phyloP scores from a whole-genome alignment of 2,113 vertebrate species.

The Calonectris borealis region DNA sequence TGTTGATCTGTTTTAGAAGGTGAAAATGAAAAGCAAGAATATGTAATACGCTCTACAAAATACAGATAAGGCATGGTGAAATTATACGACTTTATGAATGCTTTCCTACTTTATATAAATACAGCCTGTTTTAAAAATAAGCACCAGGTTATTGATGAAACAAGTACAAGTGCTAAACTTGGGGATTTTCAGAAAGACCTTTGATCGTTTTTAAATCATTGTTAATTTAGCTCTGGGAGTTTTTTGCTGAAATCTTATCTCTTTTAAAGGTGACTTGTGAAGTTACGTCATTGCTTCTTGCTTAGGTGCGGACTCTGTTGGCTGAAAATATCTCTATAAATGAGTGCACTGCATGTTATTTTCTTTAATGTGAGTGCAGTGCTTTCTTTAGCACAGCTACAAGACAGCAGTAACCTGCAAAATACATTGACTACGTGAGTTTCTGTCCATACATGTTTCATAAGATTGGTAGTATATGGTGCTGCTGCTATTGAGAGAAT shows the following conservation, averaged over 20 bases:
- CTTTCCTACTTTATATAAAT: not conserved
- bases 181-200: not conserved
- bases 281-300: accelerated
- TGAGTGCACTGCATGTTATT: not conserved
- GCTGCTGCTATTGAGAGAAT: not conserved
- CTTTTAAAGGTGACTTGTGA: not conserved
- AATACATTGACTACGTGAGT: not conserved
- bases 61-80: not conserved
- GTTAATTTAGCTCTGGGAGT: not conserved
- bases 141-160: not conserved
- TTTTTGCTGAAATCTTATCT: not conserved
- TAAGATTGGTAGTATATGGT: not conserved
- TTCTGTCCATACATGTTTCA: not conserved
- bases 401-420: not conserved
- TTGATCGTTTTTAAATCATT: not conserved
- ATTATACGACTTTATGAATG: not conserved
- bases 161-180: not conserved
- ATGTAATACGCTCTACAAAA: not conserved
- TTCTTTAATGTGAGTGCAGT: not conserved
- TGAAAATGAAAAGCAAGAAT: not conserved
- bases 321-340: not conserved
- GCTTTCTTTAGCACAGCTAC: not conserved
- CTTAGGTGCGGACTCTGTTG: not conserved
- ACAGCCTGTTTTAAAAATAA: not conserved
- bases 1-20: not conserved